Percentiles rank a stretch among this genome's conserved stretches.
Evolutionary conservation across 2,888 invertebrate species (phyloP).

Genomic region (Hirtodrosophila trivittata): DNA sequence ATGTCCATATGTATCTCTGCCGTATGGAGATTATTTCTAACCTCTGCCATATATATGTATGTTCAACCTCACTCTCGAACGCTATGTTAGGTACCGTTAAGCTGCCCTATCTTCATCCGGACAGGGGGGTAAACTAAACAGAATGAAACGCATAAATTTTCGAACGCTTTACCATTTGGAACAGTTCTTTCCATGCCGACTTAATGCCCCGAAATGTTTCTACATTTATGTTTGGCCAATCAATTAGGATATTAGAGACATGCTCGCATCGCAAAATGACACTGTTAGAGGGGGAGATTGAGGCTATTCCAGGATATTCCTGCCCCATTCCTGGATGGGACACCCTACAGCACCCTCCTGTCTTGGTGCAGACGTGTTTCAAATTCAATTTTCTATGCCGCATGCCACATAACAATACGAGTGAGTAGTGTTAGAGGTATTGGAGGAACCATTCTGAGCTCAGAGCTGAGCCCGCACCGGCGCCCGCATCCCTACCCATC

Average conservation of each 20-base stretch:
- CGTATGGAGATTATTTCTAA: conserved; percentile 6
- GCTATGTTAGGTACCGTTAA: conserved; percentile 10
- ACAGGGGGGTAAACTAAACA: conserved; percentile 5
- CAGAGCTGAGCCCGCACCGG: too few relatives aligned
- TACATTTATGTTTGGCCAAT: conserved; percentile 57
- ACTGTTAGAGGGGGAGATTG: conserved; percentile 2
- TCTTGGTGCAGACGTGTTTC: conserved; percentile 28
- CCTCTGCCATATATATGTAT: conserved; percentile 11
- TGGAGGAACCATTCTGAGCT: too few relatives aligned
- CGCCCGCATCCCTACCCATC: not conserved
- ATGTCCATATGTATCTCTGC: conserved; percentile 8
- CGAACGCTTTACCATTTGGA: conserved; percentile 23
- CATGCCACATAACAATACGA: conserved; percentile 1
- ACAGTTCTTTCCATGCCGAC: conserved; percentile 5
- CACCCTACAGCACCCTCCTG: not conserved
- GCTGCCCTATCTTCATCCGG: too few relatives aligned
- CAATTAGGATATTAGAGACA: conserved; percentile 67
- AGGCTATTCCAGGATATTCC: not conserved
- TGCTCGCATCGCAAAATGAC: conserved; percentile 37
- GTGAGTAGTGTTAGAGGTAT: too few relatives aligned
- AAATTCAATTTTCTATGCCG: conserved; percentile 42
- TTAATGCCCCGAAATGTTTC: conserved; percentile 20
- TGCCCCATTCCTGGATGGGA: not conserved
- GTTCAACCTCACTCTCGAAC: conserved; percentile 2
- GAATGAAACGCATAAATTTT: conserved; percentile 43